Evolutionary conservation across 2,797 vertebrate species (phyloP).

Genomic region (Catharus ustulatus): DNA sequence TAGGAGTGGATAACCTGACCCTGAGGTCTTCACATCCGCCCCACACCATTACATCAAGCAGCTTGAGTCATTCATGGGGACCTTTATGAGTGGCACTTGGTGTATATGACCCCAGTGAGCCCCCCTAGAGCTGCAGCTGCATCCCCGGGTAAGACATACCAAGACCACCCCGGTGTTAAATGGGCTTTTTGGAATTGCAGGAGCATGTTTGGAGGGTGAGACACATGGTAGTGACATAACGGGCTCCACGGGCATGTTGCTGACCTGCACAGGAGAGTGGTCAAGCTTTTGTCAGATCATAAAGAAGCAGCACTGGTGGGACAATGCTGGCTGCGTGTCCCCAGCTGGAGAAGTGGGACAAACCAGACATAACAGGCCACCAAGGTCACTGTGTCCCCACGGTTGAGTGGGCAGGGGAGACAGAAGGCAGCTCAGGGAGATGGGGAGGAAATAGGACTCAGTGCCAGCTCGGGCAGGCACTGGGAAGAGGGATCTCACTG

Average conservation of each 20-base stretch:
- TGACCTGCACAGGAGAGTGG: rapidly evolving
- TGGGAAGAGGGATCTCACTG: rapidly evolving
- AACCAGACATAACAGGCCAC: background rate
- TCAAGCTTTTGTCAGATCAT: conserved; percentile 23
- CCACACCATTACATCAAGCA: background rate
- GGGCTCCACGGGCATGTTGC: rapidly evolving
- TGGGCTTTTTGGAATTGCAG: background rate
- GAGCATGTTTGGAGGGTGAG: background rate
- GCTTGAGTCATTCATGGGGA: background rate
- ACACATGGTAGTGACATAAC: background rate
- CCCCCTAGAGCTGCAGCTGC: rapidly evolving
- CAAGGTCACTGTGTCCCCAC: background rate
- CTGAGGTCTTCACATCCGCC: background rate
- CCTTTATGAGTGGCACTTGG: background rate
- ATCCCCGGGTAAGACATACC: background rate
- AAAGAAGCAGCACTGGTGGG: background rate
- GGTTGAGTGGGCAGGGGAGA: rapidly evolving
- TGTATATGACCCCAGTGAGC: rapidly evolving
- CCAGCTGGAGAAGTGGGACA: background rate
- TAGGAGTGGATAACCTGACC: background rate
- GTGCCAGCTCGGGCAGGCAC: rapidly evolving
- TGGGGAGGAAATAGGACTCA: background rate
- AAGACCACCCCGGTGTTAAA: rapidly evolving
- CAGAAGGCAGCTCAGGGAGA: background rate
- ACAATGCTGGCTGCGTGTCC: rapidly evolving